These are phyloP conservation scores for Eptatretus atami DNA, from an alignment of 2,797 vertebrate species.

Conservation along the genomic window DNA sequence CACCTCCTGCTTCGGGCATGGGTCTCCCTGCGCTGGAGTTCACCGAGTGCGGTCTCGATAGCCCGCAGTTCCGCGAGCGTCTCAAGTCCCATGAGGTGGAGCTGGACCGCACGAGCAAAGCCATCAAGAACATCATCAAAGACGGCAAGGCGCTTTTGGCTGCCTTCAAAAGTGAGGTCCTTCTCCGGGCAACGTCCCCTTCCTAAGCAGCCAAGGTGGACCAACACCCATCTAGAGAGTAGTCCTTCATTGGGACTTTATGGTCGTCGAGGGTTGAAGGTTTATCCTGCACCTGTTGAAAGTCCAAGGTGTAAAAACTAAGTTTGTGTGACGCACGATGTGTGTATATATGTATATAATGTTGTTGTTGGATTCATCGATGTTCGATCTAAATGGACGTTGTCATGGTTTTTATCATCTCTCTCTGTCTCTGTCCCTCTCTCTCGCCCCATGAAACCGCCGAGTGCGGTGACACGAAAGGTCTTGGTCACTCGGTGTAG, in stretches of 20 bases:
- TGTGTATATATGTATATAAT: no score
- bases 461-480: no score
- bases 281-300: no score
- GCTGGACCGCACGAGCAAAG: constrained; percentile 38
- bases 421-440: no score
- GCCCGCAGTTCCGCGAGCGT: constrained; percentile 29
- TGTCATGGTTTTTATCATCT: no score
- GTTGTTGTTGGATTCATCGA: no score
- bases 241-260: not conserved
- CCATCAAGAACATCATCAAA: constrained; percentile 43
- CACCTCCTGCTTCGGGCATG: constrained; percentile 12
- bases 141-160: constrained; percentile 30
- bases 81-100: constrained; percentile 32
- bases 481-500: no score
- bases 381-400: no score
- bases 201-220: not conserved
- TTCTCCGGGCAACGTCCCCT: not conserved
- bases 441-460: no score
- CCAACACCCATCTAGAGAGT: not conserved
- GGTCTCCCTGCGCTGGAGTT: constrained; percentile 33
- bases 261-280: no score
- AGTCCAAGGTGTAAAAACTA: no score
- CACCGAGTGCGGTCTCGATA: constrained; percentile 37
- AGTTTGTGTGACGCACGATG: no score
- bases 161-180: constrained; percentile 27